phyloP scores from a whole-genome alignment of 2,113 vertebrate genomes.

The Psittacula cyanocephala region DNA sequence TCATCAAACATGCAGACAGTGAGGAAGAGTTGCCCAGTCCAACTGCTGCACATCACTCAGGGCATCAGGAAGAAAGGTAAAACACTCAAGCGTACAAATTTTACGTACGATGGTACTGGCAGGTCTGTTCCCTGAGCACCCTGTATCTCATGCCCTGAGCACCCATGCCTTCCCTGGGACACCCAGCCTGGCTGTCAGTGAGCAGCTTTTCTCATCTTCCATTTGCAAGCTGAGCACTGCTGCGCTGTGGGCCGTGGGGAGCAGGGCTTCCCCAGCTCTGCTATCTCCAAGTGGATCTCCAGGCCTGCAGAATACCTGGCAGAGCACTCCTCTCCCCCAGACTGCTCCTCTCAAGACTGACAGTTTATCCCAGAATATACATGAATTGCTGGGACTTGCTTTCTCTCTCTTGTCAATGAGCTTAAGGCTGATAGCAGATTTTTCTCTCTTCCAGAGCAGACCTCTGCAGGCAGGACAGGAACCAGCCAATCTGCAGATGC shows the following conservation, averaged over 20 bases:
- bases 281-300: conserved; percentile 4
- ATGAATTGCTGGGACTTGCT: background rate
- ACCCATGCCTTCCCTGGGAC: background rate
- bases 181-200: background rate
- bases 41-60: background rate
- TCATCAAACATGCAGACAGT: background rate
- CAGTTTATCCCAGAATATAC: background rate
- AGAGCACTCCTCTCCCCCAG: background rate
- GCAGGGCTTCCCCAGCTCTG: background rate
- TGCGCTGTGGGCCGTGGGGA: background rate
- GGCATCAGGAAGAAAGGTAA: accelerated
- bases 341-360: background rate
- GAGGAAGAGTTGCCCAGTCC: background rate
- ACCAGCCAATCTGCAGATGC: background rate
- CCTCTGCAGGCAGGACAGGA: background rate
- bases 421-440: background rate
- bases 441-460: background rate
- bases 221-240: conserved; percentile 51
- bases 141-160: accelerated
- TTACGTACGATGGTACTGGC: accelerated
- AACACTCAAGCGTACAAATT: background rate
- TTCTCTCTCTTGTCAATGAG: background rate
- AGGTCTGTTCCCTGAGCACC: background rate
- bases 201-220: conserved; percentile 24
- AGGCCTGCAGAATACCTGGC: background rate